Percentiles rank a stretch among this genome's conserved stretches.
Conservation (phyloP, 2,113 vertebrate genomes). For the Rafetus swinhoei region DNA sequence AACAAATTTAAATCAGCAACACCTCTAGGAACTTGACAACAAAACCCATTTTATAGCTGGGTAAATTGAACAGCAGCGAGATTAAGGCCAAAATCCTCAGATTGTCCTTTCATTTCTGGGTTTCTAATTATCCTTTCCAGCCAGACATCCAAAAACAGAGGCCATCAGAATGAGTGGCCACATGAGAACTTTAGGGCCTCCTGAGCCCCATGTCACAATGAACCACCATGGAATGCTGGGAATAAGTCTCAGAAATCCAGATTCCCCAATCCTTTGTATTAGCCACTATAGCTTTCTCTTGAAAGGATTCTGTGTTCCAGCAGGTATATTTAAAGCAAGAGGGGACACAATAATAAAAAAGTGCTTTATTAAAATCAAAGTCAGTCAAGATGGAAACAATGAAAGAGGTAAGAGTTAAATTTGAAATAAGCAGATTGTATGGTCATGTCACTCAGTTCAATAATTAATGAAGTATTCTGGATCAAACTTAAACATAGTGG, state of each 20-base stretch:
- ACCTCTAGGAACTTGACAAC: neutral
- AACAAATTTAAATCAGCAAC: neutral
- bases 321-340: neutral
- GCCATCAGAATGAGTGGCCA: neutral
- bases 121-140: neutral
- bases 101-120: neutral
- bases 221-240: neutral
- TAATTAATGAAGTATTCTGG: conserved; percentile 59
- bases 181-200: neutral
- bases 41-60: neutral
- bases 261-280: neutral
- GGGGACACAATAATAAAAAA: neutral
- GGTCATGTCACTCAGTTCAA: conserved; percentile 15
- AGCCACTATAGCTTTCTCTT: neutral
- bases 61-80: neutral
- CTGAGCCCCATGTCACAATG: fast-evolving
- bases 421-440: conserved; percentile 42
- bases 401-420: conserved; percentile 38
- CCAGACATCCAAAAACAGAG: neutral
- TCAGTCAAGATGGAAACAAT: neutral
- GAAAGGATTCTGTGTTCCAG: neutral
- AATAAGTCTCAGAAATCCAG: neutral
- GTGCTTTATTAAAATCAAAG: neutral
- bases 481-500: conserved; percentile 60
- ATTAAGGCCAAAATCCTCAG: neutral